These are phyloP conservation scores for Calliopsis andreniformis DNA, from an alignment of 1,140 invertebrate genomes.

Conservation along the genomic window DNA sequence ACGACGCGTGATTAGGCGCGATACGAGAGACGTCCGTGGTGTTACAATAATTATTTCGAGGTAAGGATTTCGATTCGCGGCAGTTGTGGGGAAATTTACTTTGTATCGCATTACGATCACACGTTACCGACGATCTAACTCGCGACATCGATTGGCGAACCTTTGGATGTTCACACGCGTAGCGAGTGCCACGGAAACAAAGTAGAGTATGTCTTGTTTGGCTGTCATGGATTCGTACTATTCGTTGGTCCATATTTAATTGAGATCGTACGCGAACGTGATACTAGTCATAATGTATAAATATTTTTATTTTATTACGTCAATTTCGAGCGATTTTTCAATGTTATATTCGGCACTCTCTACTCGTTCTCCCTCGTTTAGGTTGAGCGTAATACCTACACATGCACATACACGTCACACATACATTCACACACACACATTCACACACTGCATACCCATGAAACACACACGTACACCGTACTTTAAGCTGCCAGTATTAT, in stretches of 20 bases:
- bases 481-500: conserved; percentile 79
- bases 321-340: not conserved
- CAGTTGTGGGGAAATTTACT: conserved; percentile 55
- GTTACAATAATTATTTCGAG: conserved; percentile 67
- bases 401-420: not conserved
- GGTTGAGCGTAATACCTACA: conserved; percentile 49
- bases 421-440: not conserved
- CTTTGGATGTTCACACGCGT: conserved; percentile 14
- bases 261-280: not conserved
- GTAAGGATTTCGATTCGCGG: conserved; percentile 54
- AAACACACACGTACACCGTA: conserved; percentile 57
- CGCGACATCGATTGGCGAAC: conserved; percentile 33
- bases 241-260: conserved; percentile 22
- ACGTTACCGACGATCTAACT: conserved; percentile 30
- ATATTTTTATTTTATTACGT: not conserved
- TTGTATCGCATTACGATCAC: not conserved
- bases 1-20: conserved; percentile 50
- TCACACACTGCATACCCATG: not conserved
- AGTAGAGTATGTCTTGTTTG: not conserved
- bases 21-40: conserved; percentile 65
- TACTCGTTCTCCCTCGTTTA: conserved; percentile 50
- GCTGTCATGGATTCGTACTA: conserved; percentile 5
- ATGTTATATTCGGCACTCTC: conserved; percentile 39
- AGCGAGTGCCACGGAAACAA: conserved; percentile 48
- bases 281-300: conserved; percentile 21